A percentile compares a stretch with the other conserved stretches of the same genome.
phyloP scores from a whole-genome alignment of 2,888 invertebrate genomes.

The Syrista parreyssii region DNA sequence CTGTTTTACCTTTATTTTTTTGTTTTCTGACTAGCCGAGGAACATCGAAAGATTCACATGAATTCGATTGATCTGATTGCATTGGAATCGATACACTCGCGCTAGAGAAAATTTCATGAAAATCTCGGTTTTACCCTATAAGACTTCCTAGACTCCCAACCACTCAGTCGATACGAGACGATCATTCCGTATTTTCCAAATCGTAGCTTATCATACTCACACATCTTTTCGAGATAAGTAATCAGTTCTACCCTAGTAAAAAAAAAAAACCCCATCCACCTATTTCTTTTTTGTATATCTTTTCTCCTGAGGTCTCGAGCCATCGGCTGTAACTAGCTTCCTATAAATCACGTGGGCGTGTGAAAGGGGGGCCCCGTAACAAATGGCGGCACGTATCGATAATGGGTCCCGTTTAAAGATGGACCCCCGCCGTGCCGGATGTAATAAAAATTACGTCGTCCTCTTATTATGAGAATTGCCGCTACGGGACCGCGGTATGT shows the following conservation, averaged over 20 bases:
- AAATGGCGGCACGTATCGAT: constrained; percentile 33
- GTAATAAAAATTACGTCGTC: constrained; percentile 3
- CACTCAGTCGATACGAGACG: not conserved
- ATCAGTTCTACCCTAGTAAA: not conserved
- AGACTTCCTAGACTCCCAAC: not conserved
- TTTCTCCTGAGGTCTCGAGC: not conserved
- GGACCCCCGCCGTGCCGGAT: not conserved
- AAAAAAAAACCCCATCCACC: not conserved
- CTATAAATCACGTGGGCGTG: not conserved
- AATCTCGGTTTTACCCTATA: not conserved
- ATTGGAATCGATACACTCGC: not conserved
- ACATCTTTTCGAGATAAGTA: not conserved
- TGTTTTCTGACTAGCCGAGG: not conserved
- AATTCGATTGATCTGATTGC: not conserved
- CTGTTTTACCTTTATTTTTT: not conserved
- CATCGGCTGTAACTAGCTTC: not conserved
- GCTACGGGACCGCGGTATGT: not conserved
- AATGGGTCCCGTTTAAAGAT: constrained; percentile 7
- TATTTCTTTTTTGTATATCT: not conserved
- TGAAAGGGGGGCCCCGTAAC: constrained; percentile 15
- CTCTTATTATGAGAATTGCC: not conserved
- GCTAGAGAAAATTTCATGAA: not conserved
- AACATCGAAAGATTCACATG: not conserved
- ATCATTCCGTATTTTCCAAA: not conserved
- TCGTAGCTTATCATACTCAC: not conserved